Conservation (phyloP, 2,797 vertebrate genomes). For the Triplophysa bombifrons region DNA sequence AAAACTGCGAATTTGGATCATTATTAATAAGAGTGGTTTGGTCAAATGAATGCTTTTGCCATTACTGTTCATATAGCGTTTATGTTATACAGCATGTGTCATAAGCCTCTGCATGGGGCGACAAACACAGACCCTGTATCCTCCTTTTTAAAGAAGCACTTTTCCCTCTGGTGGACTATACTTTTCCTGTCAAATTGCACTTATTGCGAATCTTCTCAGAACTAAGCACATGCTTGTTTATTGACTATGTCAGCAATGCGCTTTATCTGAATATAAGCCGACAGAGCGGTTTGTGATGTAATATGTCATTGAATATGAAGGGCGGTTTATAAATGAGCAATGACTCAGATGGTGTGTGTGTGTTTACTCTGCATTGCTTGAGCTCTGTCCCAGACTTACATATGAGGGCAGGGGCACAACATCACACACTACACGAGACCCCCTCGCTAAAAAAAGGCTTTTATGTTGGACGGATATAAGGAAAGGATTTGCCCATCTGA, state of each 20-base stretch:
- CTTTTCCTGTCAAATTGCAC: slow-evolving; percentile 30
- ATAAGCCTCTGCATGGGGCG: slow-evolving; percentile 32
- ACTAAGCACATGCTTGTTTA: slow-evolving; percentile 34
- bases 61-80: slow-evolving; percentile 19
- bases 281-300: slow-evolving; percentile 5
- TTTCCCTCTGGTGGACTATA: slow-evolving; percentile 30
- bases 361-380: slow-evolving; percentile 38
- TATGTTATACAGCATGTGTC: slow-evolving; percentile 44
- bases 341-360: slow-evolving; percentile 22
- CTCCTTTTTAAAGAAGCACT: slow-evolving; percentile 23
- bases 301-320: slow-evolving; percentile 11
- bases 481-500: slow-evolving; percentile 35
- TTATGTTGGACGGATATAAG: slow-evolving; percentile 30
- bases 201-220: slow-evolving; percentile 28
- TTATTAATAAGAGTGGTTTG: slow-evolving; percentile 11
- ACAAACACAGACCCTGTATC: slow-evolving; percentile 31
- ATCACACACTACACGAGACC: slow-evolving; percentile 18
- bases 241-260: slow-evolving; percentile 34
- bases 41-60: not conserved
- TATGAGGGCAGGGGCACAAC: slow-evolving; percentile 33
- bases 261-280: slow-evolving; percentile 13
- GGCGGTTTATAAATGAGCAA: slow-evolving; percentile 23
- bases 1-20: not conserved
- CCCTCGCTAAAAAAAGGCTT: slow-evolving; percentile 23
- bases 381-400: slow-evolving; percentile 7